Evolutionary conservation across 2,797 vertebrate genomes (phyloP), one percentile per base, ranked within the genome.

Genomic region (Furcifer pardalis): DNA sequence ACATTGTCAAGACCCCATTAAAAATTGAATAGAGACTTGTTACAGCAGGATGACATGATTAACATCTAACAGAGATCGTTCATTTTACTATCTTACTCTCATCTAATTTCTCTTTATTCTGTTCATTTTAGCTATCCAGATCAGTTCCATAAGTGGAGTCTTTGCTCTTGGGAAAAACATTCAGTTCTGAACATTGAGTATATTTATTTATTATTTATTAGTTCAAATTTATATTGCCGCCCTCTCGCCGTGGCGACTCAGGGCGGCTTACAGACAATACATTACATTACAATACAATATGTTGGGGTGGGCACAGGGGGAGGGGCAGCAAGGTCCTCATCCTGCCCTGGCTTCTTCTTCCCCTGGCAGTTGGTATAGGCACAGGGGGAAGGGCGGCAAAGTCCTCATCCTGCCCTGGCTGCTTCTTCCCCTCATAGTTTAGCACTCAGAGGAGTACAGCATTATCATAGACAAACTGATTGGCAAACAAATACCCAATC

Each of bases 21-120:
- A 9, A 85, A 27, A 27, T 85, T 83, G 32, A 68, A 32, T 84
- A 79, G 81, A 81, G 46, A 35, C 66, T 69, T 15, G 35, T 19
- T 6, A 1, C 17, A 73, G 3, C 65, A 84, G 12, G 15, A n/a
- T 79, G 59, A 84, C 79, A 42, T 0, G 63, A 60, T 46, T 32
- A 68, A 81, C 59, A 68, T 71, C 46, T 79, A 62, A 66, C 21
- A 30, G 37, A 80, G 44, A 63, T 56, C 63, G 23, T 40, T 46
- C 21, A 46, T 0, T 0, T 59, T 76, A 40, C 76, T 82, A 62
- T 72, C 30, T 37, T 49, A 30, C 73, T 79, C 4, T 56, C 32
- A 35, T 69, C 40, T 68, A 12, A 62, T 73, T 49, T 84, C 72
- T 32, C 12, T 35, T 62, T 76, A 74, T 77, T 83, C 60, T n/a